Evolutionary conservation across 2,888 invertebrate species (phyloP).

Genomic region (Dastarcus helophoroides): DNA sequence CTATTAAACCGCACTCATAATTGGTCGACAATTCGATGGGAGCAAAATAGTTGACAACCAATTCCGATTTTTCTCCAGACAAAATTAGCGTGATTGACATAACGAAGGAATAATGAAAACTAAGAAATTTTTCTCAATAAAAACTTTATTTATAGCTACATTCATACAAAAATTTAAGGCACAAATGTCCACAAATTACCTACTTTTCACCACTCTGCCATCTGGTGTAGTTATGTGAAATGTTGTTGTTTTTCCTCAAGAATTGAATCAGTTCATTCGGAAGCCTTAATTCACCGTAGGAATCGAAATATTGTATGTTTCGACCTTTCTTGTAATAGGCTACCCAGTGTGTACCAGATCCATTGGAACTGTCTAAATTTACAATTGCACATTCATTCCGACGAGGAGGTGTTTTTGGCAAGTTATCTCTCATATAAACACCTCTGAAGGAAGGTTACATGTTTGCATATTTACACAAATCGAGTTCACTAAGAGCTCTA

Average conservation of each 20-base stretch:
- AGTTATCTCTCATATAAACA: no score
- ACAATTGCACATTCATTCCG: slow-evolving; percentile 3
- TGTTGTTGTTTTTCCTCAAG: neutral
- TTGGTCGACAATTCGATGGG: slow-evolving; percentile 12
- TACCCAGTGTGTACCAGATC: no score
- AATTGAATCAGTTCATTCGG: slow-evolving; percentile 2
- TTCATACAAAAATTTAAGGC: slow-evolving; percentile 11
- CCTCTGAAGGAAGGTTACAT: neutral
- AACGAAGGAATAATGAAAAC: slow-evolving; percentile 13
- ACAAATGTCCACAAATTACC: slow-evolving; percentile 8
- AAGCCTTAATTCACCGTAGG: neutral
- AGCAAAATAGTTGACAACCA: slow-evolving; percentile 15
- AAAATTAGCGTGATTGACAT: slow-evolving; percentile 17
- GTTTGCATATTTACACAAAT: neutral
- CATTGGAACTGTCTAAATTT: slow-evolving; percentile 3
- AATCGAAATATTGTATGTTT: neutral
- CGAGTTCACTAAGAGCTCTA: slow-evolving; percentile 20
- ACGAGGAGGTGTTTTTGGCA: no score
- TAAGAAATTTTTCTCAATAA: slow-evolving; percentile 2
- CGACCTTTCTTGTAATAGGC: slow-evolving; percentile 1
- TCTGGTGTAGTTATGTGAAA: slow-evolving; percentile 4
- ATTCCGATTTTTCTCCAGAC: slow-evolving; percentile 12
- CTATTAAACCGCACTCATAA: slow-evolving; percentile 16
- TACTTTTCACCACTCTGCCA: slow-evolving; percentile 11
- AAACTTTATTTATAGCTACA: slow-evolving; percentile 7